Conservation (phyloP, 2,113 vertebrate species). For the Rhinolophus ferrumequinum region DNA sequence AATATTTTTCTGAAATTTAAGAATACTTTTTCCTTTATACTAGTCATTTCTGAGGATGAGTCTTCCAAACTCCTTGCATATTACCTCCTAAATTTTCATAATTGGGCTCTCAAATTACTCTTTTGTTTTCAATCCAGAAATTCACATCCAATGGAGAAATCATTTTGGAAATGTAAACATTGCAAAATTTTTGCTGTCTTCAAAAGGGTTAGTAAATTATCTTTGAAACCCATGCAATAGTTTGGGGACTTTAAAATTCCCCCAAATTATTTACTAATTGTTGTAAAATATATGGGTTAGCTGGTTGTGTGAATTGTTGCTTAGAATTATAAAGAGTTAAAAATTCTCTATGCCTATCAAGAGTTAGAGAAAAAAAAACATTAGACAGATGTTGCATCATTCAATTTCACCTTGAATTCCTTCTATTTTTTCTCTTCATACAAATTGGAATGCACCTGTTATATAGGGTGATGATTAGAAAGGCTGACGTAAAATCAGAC, state of each 20-base stretch:
- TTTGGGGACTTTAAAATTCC: not conserved
- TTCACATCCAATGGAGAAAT: not conserved
- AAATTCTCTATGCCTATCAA: not conserved
- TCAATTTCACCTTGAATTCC: not conserved
- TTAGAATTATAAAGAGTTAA: not conserved
- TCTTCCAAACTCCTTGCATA: conserved; percentile 67
- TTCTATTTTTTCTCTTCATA: not conserved
- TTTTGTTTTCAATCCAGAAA: not conserved
- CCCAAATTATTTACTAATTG: not conserved
- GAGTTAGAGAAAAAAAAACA: not conserved
- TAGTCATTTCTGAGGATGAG: conserved; percentile 60
- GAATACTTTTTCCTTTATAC: conserved; percentile 56
- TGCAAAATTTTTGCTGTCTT: not conserved
- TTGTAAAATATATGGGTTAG: not conserved
- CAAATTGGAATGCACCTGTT: not conserved
- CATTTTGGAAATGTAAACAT: not conserved
- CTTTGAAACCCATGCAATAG: not conserved
- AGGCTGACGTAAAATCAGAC: not conserved
- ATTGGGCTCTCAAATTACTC: not conserved
- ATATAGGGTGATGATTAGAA: not conserved
- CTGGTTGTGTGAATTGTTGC: not conserved
- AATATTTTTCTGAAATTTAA: conserved; percentile 41
- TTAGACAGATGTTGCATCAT: not conserved
- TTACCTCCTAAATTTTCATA: not conserved
- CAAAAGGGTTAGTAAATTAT: not conserved